Evolutionary conservation across 2,113 vertebrate genomes (phyloP).

Genomic region (Engraulis encrasicolus): DNA sequence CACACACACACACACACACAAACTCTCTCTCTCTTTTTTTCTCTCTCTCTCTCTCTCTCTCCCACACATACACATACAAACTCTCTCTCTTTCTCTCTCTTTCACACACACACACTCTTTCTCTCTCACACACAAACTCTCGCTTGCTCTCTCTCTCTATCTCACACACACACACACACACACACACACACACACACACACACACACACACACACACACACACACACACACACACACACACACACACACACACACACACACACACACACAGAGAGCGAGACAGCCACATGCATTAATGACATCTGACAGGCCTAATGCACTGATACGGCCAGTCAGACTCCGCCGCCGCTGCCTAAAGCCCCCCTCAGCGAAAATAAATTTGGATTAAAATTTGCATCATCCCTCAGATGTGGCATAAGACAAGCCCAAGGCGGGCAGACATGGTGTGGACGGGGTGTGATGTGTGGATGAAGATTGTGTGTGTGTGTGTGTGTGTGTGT

Average conservation of each 20-base stretch:
- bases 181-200: background rate
- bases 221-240: background rate
- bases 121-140: no score
- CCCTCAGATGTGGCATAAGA: background rate
- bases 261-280: background rate
- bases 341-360: background rate
- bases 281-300: constrained; percentile 29
- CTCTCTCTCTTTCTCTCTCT: no score
- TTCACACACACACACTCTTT: no score
- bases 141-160: no score
- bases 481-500: background rate
- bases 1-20: constrained; percentile 26
- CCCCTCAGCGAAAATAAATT: background rate
- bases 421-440: background rate
- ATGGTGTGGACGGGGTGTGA: background rate
- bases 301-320: constrained; percentile 12
- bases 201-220: background rate
- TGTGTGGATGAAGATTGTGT: background rate
- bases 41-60: no score
- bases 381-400: constrained; percentile 8
- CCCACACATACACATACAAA: no score
- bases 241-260: background rate
- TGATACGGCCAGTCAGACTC: background rate
- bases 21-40: no score
- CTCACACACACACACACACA: no score